These are phyloP conservation scores for Aphelenchoides fujianensis DNA, from an alignment of 1,140 invertebrate species.

Conservation along the genomic window DNA sequence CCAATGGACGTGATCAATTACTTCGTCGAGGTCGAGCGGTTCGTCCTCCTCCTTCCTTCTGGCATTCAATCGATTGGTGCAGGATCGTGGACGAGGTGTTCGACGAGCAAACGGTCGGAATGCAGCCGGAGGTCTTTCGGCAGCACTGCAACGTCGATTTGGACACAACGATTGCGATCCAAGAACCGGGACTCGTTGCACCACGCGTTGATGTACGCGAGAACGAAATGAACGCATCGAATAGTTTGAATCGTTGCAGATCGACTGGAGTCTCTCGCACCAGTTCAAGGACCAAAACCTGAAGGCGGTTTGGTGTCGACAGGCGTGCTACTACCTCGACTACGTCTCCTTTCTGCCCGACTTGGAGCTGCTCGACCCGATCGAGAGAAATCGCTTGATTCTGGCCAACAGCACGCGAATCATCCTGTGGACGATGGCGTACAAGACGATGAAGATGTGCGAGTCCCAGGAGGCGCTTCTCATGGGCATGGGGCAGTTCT, in stretches of 20 bases:
- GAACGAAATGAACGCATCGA: background rate
- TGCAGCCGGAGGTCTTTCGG: background rate
- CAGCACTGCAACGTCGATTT: conserved; percentile 12
- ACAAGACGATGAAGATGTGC: background rate
- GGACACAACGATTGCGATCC: background rate
- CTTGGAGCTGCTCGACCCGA: conserved; percentile 6
- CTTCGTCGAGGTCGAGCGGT: conserved; percentile 14
- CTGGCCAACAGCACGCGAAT: conserved; percentile 15
- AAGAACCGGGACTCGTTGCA: conserved; percentile 4
- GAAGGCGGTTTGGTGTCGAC: conserved; percentile 16
- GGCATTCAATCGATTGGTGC: background rate
- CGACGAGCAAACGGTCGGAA: conserved; percentile 16
- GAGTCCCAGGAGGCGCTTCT: background rate
- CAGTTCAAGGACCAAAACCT: background rate
- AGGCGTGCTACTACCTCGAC: conserved; percentile 1
- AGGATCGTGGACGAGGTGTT: conserved; percentile 18
- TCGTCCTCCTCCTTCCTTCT: background rate
- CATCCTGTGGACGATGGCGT: conserved; percentile 1
- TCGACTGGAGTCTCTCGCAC: background rate
- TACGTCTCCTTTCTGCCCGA: conserved; percentile 14
- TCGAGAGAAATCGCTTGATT: conserved; percentile 15
- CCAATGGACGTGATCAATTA: conserved; percentile 13
- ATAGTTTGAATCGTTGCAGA: conserved; percentile 11
- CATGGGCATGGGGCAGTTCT: conserved; percentile 7
- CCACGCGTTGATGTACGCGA: conserved; percentile 17